Conservation (phyloP, 2,113 vertebrate genomes). For the Emydura subglobosa region DNA sequence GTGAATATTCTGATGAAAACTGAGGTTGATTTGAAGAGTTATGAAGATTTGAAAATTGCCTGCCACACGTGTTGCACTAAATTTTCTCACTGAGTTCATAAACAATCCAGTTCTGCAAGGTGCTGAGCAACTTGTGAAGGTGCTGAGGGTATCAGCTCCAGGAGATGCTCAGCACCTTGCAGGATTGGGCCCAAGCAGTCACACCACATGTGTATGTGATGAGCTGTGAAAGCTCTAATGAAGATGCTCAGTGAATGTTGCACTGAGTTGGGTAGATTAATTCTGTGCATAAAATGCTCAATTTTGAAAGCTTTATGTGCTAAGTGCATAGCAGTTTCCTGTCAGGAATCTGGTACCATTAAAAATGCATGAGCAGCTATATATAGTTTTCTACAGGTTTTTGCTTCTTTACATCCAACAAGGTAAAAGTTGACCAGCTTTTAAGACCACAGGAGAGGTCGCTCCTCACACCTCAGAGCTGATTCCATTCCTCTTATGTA, state of each 20-base stretch:
- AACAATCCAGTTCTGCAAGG: accelerated
- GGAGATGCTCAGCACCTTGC: neutral
- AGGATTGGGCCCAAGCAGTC: neutral
- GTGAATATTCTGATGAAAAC: neutral
- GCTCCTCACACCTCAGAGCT: accelerated
- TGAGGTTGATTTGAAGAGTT: neutral
- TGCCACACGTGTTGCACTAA: accelerated
- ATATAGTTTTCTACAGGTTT: accelerated
- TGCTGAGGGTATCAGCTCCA: neutral
- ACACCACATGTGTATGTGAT: accelerated
- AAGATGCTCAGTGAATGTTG: neutral
- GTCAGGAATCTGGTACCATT: slow-evolving; percentile 4
- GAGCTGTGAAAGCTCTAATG: neutral
- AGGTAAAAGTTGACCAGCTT: neutral
- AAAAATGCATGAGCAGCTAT: slow-evolving; percentile 11
- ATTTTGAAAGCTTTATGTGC: neutral
- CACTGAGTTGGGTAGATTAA: accelerated
- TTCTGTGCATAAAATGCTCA: neutral
- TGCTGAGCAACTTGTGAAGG: accelerated
- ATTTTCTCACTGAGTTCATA: accelerated
- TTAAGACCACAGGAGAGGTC: neutral
- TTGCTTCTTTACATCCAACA: slow-evolving; percentile 4
- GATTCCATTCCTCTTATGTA: neutral
- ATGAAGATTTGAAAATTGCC: neutral
- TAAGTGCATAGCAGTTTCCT: neutral